phyloP scores from a whole-genome alignment of 2,888 invertebrate species.

The Machimus rusticus region DNA sequence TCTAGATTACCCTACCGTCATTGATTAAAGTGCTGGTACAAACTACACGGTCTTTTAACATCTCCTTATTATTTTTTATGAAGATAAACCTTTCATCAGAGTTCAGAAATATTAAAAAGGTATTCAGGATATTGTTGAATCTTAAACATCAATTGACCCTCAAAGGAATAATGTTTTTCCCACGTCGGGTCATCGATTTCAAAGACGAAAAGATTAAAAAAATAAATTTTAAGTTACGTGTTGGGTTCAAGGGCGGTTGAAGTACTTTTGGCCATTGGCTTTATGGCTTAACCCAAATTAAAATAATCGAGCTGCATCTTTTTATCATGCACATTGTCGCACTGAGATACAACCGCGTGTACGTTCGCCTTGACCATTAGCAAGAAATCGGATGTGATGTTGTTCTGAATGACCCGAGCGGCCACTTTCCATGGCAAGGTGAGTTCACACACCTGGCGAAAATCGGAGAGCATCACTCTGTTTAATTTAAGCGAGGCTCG shows the following conservation, averaged over 20 bases:
- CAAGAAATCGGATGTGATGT: not conserved
- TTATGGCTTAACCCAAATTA: not conserved
- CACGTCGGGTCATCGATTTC: not conserved
- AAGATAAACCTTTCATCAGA: not conserved
- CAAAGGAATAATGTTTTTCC: not conserved
- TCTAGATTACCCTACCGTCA: not conserved
- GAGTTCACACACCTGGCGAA: not conserved
- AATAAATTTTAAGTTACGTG: not conserved
- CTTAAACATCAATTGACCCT: not conserved
- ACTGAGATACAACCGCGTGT: not conserved
- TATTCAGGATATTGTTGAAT: not conserved
- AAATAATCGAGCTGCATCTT: not conserved
- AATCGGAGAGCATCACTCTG: not conserved
- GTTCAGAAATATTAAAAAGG: not conserved
- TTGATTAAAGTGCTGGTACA: not conserved
- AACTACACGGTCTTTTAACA: not conserved
- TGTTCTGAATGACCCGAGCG: not conserved
- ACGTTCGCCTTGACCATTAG: not conserved
- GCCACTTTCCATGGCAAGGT: not conserved
- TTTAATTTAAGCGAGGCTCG: not conserved
- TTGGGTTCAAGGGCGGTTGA: not conserved
- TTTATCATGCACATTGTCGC: not conserved
- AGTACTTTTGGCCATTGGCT: not conserved
- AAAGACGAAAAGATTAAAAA: not conserved
- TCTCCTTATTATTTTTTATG: not conserved